Conservation (phyloP, 1,140 invertebrate genomes). For the Eueides isabella region DNA sequence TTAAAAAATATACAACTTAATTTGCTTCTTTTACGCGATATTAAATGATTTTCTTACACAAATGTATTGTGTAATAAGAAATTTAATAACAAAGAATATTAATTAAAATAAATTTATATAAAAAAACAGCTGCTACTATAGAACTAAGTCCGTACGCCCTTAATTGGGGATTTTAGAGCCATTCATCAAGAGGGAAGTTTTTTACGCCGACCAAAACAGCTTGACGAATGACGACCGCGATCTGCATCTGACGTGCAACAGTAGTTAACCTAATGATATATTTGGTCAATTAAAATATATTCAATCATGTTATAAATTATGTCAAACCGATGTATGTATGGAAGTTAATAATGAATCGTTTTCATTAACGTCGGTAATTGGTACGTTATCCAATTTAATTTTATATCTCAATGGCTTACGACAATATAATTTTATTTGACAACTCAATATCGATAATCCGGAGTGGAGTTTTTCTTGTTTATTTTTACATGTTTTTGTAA, state of each 20-base stretch:
- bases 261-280: background rate
- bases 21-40: too few relatives aligned
- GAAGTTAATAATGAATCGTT: slow-evolving; percentile 13
- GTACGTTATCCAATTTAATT: slow-evolving; percentile 10
- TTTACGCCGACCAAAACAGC: slow-evolving; percentile 20
- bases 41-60: too few relatives aligned
- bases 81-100: background rate
- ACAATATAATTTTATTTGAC: background rate
- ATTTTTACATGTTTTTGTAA: background rate
- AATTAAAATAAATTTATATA: background rate
- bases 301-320: background rate
- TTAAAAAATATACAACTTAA: too few relatives aligned
- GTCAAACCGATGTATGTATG: background rate
- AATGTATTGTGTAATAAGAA: background rate
- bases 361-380: background rate
- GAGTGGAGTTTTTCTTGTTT: background rate
- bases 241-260: background rate
- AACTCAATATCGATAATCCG: background rate
- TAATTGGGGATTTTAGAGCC: slow-evolving; percentile 37
- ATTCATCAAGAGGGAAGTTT: slow-evolving; percentile 33
- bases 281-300: background rate
- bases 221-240: slow-evolving; percentile 23
- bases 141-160: slow-evolving; percentile 12
- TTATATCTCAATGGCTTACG: background rate
- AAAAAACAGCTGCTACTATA: background rate